Evolutionary conservation across 1,140 invertebrate species (phyloP).

Genomic region (Bombus sylvicola): DNA sequence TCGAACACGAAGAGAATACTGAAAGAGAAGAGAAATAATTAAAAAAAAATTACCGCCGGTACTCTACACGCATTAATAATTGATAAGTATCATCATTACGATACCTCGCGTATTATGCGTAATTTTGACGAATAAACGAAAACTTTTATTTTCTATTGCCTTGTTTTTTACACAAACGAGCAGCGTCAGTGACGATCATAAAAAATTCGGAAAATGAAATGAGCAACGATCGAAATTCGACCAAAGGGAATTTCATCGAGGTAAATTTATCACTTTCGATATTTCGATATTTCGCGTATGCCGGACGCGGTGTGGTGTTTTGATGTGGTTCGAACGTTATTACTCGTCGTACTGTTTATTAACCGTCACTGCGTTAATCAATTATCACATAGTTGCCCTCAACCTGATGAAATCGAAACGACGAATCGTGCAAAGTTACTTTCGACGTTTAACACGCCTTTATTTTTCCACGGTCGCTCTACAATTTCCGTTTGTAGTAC

Average conservation of each 20-base stretch:
- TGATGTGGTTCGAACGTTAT: no score
- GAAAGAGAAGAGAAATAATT: background rate
- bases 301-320: no score
- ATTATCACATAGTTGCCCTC: no score
- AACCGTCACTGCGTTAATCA: no score
- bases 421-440: background rate
- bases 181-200: background rate
- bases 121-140: background rate
- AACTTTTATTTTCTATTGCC: background rate
- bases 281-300: background rate
- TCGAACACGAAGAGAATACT: background rate
- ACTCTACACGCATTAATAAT: background rate
- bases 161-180: background rate
- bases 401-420: no score
- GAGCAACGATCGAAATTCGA: background rate
- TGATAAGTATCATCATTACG: background rate
- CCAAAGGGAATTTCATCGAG: background rate
- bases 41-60: background rate
- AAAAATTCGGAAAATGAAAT: slow-evolving; percentile 20
- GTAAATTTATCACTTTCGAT: background rate
- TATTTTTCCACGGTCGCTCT: background rate
- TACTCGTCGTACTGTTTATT: no score
- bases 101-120: background rate
- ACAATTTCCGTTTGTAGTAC: background rate
- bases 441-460: background rate